phyloP scores from a whole-genome alignment of 2,888 invertebrate genomes.

The Aphidoletes aphidimyza region DNA sequence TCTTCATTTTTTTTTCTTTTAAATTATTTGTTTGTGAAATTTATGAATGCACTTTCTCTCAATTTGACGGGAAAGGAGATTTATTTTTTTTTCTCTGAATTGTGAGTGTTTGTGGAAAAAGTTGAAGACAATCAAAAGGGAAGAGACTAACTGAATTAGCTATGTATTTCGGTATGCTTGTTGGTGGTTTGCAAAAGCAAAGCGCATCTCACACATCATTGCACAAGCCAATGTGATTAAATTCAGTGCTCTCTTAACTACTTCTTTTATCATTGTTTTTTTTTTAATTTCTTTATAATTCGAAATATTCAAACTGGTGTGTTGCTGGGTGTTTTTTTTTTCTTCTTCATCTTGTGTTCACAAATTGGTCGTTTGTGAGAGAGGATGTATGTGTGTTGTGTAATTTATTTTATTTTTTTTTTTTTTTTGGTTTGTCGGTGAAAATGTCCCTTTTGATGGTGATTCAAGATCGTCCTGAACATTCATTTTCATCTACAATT shows the following conservation, averaged over 20 bases:
- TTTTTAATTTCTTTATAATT: neutral
- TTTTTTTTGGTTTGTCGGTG: neutral
- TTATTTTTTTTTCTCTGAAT: too few species aligned
- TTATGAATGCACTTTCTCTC: too few species aligned
- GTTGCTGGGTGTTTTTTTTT: neutral
- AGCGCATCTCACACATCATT: neutral
- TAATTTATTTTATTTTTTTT: neutral
- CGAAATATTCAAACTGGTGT: neutral
- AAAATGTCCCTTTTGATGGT: slow-evolving; percentile 22
- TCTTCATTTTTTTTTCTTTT: too few species aligned
- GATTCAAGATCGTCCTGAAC: neutral
- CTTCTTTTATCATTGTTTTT: neutral
- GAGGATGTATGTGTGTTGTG: neutral
- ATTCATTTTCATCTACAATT: neutral
- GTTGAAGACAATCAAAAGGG: neutral
- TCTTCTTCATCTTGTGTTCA: neutral
- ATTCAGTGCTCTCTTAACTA: neutral
- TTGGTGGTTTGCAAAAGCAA: neutral
- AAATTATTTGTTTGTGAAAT: too few species aligned
- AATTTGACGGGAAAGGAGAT: neutral
- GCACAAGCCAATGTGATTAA: too few species aligned
- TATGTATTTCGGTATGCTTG: neutral
- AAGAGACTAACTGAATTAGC: neutral
- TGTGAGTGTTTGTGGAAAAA: neutral
- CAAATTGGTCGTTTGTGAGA: neutral